These are phyloP conservation scores for Bungarus multicinctus DNA, from an alignment of 2,113 vertebrate genomes.

Conservation along the genomic window DNA sequence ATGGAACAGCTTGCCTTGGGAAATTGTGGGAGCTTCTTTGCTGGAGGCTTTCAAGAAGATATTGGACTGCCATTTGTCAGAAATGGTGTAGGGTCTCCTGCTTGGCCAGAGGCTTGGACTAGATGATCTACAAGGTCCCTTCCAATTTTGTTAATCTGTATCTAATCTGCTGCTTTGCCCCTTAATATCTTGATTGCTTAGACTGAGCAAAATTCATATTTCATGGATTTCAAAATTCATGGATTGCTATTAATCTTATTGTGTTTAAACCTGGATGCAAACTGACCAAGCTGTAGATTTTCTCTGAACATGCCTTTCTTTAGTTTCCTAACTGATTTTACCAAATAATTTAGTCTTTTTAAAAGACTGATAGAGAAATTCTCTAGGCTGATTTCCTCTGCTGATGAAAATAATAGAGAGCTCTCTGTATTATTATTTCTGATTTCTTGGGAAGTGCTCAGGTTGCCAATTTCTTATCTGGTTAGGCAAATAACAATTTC, in stretches of 20 bases:
- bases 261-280: not conserved
- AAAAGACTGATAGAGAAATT: not conserved
- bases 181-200: not conserved
- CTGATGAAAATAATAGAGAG: not conserved
- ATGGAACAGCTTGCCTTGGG: no score
- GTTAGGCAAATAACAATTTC: not conserved
- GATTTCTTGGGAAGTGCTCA: not conserved
- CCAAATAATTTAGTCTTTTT: not conserved
- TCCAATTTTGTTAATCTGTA: no score
- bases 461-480: not conserved
- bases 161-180: not conserved
- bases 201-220: not conserved
- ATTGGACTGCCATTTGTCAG: no score
- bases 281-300: not conserved
- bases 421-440: not conserved
- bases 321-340: not conserved
- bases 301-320: not conserved
- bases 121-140: no score
- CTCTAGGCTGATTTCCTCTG: not conserved
- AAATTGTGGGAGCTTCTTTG: no score
- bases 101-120: no score
- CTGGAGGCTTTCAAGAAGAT: no score
- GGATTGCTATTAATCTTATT: not conserved
- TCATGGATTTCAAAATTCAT: no score
- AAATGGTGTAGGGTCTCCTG: no score